phyloP scores from a whole-genome alignment of 2,113 vertebrate species.

The Pelobates fuscus region DNA sequence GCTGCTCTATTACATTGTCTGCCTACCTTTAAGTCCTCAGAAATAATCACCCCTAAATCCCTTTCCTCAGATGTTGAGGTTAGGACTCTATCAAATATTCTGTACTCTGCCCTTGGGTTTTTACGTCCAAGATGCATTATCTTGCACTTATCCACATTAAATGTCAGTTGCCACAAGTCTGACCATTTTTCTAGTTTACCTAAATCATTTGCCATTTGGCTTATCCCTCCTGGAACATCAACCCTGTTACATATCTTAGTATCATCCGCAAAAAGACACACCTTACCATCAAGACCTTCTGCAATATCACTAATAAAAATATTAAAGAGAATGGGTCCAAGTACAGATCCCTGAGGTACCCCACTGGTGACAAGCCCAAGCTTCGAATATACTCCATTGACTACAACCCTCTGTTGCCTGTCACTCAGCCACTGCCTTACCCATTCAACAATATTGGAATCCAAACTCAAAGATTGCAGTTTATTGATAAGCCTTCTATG shows the following conservation, averaged over 20 bases:
- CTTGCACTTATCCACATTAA: background rate
- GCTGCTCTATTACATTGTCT: background rate
- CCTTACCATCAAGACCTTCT: background rate
- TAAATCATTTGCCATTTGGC: slow-evolving; percentile 1
- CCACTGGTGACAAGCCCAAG: background rate
- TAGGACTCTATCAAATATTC: background rate
- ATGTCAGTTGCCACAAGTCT: background rate
- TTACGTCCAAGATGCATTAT: background rate
- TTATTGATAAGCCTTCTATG: slow-evolving; percentile 4
- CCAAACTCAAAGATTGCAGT: background rate
- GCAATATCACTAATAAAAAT: background rate
- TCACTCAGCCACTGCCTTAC: background rate
- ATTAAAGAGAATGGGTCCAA: background rate
- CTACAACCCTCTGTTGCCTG: slow-evolving; percentile 6
- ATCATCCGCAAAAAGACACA: slow-evolving; percentile 11
- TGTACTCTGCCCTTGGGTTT: background rate
- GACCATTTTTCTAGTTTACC: background rate
- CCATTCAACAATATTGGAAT: background rate
- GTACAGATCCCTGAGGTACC: background rate
- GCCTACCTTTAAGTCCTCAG: background rate
- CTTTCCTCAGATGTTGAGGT: background rate
- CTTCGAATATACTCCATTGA: background rate
- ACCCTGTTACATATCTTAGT: slow-evolving; percentile 17
- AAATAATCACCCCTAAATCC: slow-evolving; percentile 6
- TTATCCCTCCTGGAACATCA: background rate